phyloP scores from a whole-genome alignment of 2,797 vertebrate genomes.

The Molothrus ater region DNA sequence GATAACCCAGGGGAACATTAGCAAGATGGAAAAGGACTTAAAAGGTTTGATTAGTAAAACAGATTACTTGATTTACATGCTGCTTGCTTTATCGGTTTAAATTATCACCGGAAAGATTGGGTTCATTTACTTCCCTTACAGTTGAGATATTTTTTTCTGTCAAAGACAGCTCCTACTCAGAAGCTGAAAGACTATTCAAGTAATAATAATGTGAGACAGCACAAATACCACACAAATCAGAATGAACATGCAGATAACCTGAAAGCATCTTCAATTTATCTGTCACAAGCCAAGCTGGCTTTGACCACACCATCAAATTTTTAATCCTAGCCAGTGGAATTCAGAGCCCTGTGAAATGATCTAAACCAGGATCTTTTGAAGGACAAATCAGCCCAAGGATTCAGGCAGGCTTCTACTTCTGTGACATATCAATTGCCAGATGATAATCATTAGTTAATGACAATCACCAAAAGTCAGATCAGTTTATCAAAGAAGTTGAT shows the following conservation, averaged over 20 bases:
- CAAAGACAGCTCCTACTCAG: background rate
- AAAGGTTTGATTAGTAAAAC: conserved; percentile 6
- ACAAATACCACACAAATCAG: background rate
- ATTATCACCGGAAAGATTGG: background rate
- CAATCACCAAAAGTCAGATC: no score
- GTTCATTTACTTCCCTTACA: background rate
- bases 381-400: accelerated
- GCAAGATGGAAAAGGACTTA: background rate
- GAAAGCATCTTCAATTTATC: background rate
- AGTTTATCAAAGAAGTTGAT: no score
- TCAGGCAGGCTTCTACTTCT: background rate
- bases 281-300: background rate
- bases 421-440: background rate
- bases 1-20: background rate
- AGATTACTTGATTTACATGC: background rate
- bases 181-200: background rate
- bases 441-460: background rate
- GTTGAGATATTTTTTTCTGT: background rate
- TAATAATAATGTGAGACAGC: background rate
- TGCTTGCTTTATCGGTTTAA: background rate
- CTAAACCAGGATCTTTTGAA: background rate
- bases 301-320: accelerated
- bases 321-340: background rate
- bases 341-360: background rate
- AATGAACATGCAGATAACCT: background rate